These are phyloP conservation scores for Diploscapter pachys DNA, from an alignment of 1,140 invertebrate species.

Conservation along the genomic window DNA sequence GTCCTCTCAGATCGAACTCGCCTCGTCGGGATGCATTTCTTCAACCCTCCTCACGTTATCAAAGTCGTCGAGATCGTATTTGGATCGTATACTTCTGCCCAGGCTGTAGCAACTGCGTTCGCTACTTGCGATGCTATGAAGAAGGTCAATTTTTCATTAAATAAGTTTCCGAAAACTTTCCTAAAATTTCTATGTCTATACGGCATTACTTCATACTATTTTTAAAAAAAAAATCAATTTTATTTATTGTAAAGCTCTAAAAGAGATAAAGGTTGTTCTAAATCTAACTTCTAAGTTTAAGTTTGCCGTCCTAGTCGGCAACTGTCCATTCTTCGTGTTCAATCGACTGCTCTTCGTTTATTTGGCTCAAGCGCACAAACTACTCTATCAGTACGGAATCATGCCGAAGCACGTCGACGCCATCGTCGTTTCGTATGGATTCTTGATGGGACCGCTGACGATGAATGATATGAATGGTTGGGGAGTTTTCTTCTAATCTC, in stretches of 20 bases:
- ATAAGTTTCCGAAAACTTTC: too few species aligned
- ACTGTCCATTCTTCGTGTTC: conserved; percentile 59
- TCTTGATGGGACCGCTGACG: conserved; percentile 59
- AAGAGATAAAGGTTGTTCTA: conserved; percentile 10
- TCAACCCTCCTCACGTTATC: conserved; percentile 60
- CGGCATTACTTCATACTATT: too few species aligned
- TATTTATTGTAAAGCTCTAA: conserved; percentile 36
- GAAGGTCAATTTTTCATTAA: conserved; percentile 33
- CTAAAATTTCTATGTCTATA: too few species aligned
- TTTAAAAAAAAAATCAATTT: too few species aligned
- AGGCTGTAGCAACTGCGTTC: conserved; percentile 60
- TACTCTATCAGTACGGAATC: conserved; percentile 57
- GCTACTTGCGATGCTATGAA: conserved; percentile 57
- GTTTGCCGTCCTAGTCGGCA: conserved; percentile 59
- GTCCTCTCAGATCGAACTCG: conserved; percentile 50
- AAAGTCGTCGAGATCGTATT: conserved; percentile 59
- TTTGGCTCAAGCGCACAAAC: conserved; percentile 39
- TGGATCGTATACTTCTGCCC: conserved; percentile 55
- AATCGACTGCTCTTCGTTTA: conserved; percentile 56
- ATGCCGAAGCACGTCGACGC: conserved; percentile 56
- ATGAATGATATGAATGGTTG: conserved; percentile 58
- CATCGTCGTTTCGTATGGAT: conserved; percentile 58
- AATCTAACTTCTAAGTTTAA: conserved; percentile 26
- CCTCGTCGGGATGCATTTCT: conserved; percentile 61
- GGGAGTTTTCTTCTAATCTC: conserved; percentile 2